phyloP scores from a whole-genome alignment of 2,888 invertebrate genomes.

The Hymenopus coronatus region DNA sequence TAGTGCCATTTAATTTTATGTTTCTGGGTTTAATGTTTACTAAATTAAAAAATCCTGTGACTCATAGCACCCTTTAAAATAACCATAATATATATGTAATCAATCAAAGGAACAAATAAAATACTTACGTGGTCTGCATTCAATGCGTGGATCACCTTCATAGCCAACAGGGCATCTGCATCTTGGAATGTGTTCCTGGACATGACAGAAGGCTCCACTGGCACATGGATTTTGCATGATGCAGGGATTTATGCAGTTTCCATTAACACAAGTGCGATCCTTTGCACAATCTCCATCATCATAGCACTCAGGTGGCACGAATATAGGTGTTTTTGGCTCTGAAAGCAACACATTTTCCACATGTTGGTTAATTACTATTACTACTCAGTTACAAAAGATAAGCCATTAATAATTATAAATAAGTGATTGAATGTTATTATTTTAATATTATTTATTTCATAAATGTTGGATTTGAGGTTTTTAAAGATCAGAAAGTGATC shows the following conservation, averaged over 20 bases:
- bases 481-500: no score
- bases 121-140: conserved; percentile 77
- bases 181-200: conserved; percentile 68
- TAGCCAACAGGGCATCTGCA: conserved; percentile 81
- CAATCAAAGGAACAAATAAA: not conserved
- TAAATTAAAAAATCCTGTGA: not conserved
- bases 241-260: conserved; percentile 77
- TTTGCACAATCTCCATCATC: conserved; percentile 72
- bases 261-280: conserved; percentile 73
- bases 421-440: no score
- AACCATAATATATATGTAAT: not conserved
- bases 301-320: conserved; percentile 65
- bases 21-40: not conserved
- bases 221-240: conserved; percentile 67
- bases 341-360: conserved; percentile 28
- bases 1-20: no score
- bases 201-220: conserved; percentile 76
- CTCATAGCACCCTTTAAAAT: conserved; percentile 15
- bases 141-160: conserved; percentile 66
- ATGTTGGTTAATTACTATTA: no score
- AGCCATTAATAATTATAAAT: no score
- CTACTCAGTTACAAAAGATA: no score
- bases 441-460: no score
- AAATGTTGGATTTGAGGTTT: no score
- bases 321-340: conserved; percentile 50